Evolutionary conservation across 30 jellyfish, hydroid and myxozoan genomes (phyloP).

Genomic region (Cassiopea xamachana): DNA sequence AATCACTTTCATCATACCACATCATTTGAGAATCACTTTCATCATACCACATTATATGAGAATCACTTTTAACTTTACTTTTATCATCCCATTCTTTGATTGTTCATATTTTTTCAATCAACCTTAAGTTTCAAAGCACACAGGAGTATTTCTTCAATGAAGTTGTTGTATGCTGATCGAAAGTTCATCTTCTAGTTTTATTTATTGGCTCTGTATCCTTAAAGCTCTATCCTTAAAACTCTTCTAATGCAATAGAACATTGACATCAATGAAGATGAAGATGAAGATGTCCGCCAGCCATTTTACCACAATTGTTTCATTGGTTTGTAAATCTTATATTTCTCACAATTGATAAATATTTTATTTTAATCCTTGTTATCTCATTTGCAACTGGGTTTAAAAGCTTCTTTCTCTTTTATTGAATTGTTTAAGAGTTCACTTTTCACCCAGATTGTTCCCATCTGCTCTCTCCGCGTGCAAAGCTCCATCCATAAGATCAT

Average conservation of each 20-base stretch:
- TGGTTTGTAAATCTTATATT: neutral
- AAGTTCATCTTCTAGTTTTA: too few relatives aligned
- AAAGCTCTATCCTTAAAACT: neutral
- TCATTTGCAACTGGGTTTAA: slow-evolving; percentile 32
- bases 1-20: too few relatives aligned
- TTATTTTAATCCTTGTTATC: slow-evolving; percentile 53
- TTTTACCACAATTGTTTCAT: slow-evolving; percentile 1
- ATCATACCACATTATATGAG: too few relatives aligned
- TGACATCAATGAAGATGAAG: too few relatives aligned
- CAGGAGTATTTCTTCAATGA: too few relatives aligned
- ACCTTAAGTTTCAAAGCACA: too few relatives aligned
- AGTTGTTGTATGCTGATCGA: too few relatives aligned
- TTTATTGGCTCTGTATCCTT: too few relatives aligned
- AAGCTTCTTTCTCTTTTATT: slow-evolving; percentile 47
- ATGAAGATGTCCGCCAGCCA: neutral
- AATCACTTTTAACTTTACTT: too few relatives aligned
- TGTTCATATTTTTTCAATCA: too few relatives aligned
- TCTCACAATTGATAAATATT: slow-evolving; percentile 33
- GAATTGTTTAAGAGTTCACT: slow-evolving; percentile 33
- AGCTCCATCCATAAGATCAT: neutral
- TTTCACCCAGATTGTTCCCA: slow-evolving; percentile 55
- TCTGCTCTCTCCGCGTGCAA: slow-evolving; percentile 49
- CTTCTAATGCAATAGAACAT: neutral
- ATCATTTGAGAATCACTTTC: too few relatives aligned
- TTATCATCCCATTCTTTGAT: too few relatives aligned